These are phyloP conservation scores for Aphelocoma coerulescens DNA, from an alignment of 2,113 vertebrate genomes.

Conservation along the genomic window DNA sequence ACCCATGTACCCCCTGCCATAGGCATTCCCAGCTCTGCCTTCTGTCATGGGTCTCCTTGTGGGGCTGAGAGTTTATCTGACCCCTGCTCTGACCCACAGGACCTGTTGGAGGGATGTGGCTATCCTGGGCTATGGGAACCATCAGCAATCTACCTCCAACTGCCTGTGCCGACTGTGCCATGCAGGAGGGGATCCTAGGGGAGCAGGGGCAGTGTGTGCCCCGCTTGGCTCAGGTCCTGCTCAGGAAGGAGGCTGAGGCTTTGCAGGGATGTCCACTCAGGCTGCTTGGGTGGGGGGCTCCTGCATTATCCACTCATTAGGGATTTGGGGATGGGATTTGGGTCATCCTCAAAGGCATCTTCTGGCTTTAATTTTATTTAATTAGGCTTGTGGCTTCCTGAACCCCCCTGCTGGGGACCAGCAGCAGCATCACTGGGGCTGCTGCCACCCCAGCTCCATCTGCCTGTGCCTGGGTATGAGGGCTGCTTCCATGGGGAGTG, in stretches of 20 bases:
- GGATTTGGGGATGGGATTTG: neutral
- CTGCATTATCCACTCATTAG: neutral
- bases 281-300: neutral
- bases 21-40: neutral
- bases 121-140: neutral
- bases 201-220: neutral
- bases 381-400: neutral
- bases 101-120: neutral
- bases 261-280: neutral
- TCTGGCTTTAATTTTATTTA: neutral
- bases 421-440: neutral
- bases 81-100: neutral
- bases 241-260: neutral
- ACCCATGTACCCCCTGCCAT: neutral
- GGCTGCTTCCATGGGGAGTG: neutral
- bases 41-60: neutral
- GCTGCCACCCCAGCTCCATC: neutral
- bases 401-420: neutral
- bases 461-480: fast-evolving
- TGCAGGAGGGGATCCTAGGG: no score
- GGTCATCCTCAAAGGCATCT: neutral
- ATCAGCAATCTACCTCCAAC: neutral
- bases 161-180: neutral
- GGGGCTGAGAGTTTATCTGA: neutral
- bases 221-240: neutral